Conservation (phyloP, 2,113 vertebrate genomes). For the Lepisosteus osseus region DNA sequence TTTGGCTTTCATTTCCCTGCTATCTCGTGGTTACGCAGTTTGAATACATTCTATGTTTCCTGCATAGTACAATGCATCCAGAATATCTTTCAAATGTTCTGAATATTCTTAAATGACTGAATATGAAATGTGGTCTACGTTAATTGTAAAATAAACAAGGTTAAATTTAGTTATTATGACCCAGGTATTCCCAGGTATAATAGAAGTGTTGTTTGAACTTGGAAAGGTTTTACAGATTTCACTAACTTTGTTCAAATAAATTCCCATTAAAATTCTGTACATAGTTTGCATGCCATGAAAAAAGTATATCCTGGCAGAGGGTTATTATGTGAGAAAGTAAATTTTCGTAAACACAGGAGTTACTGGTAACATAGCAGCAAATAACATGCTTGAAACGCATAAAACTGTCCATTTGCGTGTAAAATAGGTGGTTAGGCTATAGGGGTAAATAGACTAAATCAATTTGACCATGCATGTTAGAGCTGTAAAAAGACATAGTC, state of each 20-base stretch:
- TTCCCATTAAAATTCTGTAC: constrained; percentile 38
- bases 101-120: neutral
- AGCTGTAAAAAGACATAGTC: constrained; percentile 65
- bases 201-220: no score
- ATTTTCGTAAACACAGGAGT: constrained; percentile 77
- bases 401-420: constrained; percentile 79
- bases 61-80: neutral
- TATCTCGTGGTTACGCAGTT: constrained; percentile 1
- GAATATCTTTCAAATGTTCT: neutral
- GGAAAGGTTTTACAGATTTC: no score
- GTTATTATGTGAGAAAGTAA: constrained; percentile 71
- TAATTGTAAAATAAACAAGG: no score
- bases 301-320: constrained; percentile 68
- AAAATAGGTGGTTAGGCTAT: constrained; percentile 73
- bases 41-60: neutral
- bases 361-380: constrained; percentile 71
- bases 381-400: constrained; percentile 79
- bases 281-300: constrained; percentile 50
- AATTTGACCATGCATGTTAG: constrained; percentile 76
- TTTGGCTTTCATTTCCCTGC: neutral
- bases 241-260: no score
- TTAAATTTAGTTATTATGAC: no score
- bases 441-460: constrained; percentile 77
- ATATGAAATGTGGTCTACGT: no score
- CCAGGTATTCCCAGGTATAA: no score